phyloP scores from a whole-genome alignment of 2,113 vertebrate genomes.

The Erinaceus europaeus region DNA sequence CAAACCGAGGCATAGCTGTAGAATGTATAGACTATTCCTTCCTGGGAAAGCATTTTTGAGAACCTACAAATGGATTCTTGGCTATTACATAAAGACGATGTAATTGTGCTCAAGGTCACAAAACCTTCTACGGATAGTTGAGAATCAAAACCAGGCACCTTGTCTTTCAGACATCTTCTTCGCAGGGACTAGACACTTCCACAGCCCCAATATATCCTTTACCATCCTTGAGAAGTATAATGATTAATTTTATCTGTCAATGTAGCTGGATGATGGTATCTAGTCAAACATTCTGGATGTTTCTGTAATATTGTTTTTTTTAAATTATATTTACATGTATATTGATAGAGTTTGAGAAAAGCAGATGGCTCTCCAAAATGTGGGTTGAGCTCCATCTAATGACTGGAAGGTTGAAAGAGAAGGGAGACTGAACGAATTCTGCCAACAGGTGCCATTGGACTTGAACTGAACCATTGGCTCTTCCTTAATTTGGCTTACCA shows the following conservation, averaged over 20 bases:
- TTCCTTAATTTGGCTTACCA: background rate
- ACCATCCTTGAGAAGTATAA: background rate
- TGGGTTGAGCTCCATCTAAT: background rate
- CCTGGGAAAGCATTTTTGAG: background rate
- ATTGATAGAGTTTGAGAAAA: conserved; percentile 9
- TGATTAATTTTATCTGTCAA: background rate
- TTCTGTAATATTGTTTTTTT: background rate
- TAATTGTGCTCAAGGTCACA: background rate
- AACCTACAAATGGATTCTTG: background rate
- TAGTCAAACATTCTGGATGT: background rate
- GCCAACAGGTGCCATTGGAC: background rate
- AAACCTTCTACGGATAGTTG: background rate
- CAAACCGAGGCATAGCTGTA: background rate
- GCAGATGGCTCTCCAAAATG: background rate
- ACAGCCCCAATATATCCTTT: background rate
- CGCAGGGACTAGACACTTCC: background rate
- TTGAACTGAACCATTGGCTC: background rate
- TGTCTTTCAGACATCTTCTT: background rate
- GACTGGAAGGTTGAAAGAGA: background rate
- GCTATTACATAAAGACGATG: background rate
- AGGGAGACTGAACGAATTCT: background rate
- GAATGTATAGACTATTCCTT: background rate
- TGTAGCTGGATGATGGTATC: background rate
- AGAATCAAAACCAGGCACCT: background rate
- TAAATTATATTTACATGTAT: background rate